Evolutionary conservation across 2,888 invertebrate genomes (phyloP).

Genomic region (Acanthosoma haemorrhoidale): DNA sequence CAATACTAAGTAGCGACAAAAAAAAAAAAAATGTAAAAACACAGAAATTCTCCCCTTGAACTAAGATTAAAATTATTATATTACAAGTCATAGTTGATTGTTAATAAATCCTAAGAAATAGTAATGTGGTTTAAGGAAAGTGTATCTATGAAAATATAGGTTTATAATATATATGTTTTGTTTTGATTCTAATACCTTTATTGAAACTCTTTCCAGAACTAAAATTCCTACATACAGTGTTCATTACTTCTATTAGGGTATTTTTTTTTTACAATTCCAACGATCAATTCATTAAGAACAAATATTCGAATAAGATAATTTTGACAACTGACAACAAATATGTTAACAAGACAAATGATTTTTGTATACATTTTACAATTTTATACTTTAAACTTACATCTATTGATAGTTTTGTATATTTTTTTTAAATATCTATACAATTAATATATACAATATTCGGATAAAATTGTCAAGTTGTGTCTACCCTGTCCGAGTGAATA

Average conservation of each 20-base stretch:
- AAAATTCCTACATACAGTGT: slow-evolving; percentile 39
- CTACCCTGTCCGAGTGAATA: slow-evolving; percentile 38
- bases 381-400: slow-evolving; percentile 35
- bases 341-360: slow-evolving; percentile 36
- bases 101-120: too few relatives aligned
- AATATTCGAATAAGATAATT: slow-evolving; percentile 30
- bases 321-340: slow-evolving; percentile 36
- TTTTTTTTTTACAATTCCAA: slow-evolving; percentile 35
- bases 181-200: slow-evolving; percentile 31
- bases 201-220: slow-evolving; percentile 37
- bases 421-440: slow-evolving; percentile 32
- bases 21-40: too few relatives aligned
- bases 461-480: slow-evolving; percentile 39
- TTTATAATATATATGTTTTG: not conserved
- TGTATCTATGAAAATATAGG: not conserved
- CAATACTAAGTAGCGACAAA: too few relatives aligned
- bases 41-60: too few relatives aligned
- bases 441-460: slow-evolving; percentile 38
- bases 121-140: too few relatives aligned
- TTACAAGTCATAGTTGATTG: too few relatives aligned
- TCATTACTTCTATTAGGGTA: slow-evolving; percentile 35
- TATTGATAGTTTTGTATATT: slow-evolving; percentile 34
- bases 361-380: slow-evolving; percentile 36
- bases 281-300: slow-evolving; percentile 33
- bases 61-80: too few relatives aligned